These are phyloP conservation scores for Odontomyia ornata DNA, from an alignment of 2,888 invertebrate species.

Conservation along the genomic window DNA sequence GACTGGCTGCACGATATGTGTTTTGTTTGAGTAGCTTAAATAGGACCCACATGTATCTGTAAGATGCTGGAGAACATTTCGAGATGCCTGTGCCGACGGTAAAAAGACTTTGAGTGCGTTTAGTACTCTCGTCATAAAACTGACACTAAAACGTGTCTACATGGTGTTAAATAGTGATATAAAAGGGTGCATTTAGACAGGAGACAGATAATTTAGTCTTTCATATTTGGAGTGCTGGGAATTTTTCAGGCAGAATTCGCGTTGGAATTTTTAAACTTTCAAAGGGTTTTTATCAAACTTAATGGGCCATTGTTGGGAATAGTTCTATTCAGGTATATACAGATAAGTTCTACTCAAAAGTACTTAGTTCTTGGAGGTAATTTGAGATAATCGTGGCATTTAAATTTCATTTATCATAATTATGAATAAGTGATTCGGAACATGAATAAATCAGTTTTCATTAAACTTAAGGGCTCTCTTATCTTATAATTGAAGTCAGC, in stretches of 20 bases:
- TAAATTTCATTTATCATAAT: not conserved
- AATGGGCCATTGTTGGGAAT: not conserved
- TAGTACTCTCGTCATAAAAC: conserved; percentile 33
- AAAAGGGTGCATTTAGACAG: conserved; percentile 29
- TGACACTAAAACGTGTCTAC: conserved; percentile 34
- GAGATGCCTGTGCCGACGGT: not conserved
- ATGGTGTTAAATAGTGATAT: conserved; percentile 28
- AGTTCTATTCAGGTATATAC: not conserved
- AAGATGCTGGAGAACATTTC: not conserved
- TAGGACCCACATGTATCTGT: not conserved
- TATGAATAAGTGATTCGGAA: too few species aligned
- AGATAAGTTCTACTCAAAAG: not conserved
- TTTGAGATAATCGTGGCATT: not conserved
- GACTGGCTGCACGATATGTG: not conserved
- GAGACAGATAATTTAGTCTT: not conserved
- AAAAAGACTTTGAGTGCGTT: conserved; percentile 18
- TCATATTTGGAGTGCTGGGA: conserved; percentile 10
- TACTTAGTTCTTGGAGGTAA: not conserved
- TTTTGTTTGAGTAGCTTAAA: not conserved
- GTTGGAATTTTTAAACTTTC: not conserved
- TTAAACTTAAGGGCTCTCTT: too few species aligned
- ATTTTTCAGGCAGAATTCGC: not conserved
- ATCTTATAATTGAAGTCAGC: too few species aligned
- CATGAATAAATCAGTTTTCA: too few species aligned
- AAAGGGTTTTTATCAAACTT: not conserved